These are phyloP conservation scores for Callosobruchus maculatus DNA, from an alignment of 2,888 invertebrate species.

Conservation along the genomic window DNA sequence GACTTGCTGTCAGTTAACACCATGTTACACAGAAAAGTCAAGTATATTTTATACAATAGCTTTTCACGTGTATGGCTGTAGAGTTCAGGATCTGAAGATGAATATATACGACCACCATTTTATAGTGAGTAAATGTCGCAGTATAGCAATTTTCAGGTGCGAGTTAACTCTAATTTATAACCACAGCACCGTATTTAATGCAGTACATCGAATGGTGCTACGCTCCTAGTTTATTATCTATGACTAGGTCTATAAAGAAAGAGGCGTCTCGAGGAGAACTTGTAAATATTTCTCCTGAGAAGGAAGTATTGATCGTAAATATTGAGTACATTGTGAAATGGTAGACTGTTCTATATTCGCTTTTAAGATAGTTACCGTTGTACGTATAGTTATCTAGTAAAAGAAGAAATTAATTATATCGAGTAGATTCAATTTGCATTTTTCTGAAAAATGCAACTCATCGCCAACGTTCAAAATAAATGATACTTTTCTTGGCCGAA, in stretches of 20 bases:
- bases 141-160: constrained; percentile 9
- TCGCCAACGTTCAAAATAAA: too few species aligned
- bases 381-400: too few species aligned
- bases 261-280: constrained; percentile 10
- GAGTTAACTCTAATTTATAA: constrained; percentile 11
- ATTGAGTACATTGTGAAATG: not conserved
- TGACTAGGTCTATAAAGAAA: constrained; percentile 13
- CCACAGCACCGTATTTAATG: constrained; percentile 8
- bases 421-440: too few species aligned
- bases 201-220: constrained; percentile 7
- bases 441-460: too few species aligned
- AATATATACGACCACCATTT: constrained; percentile 10
- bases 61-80: not conserved
- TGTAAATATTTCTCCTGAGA: constrained; percentile 4
- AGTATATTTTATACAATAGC: not conserved
- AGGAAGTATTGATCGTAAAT: constrained; percentile 9
- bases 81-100: not conserved
- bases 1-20: too few species aligned
- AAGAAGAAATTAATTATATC: too few species aligned
- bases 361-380: not conserved
- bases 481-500: too few species aligned
- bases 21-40: too few species aligned
- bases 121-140: constrained; percentile 14
- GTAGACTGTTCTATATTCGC: not conserved
- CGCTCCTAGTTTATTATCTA: constrained; percentile 12